These are phyloP conservation scores for Drosophila sp. DNA, from an alignment of 1,140 invertebrate genomes.

Conservation along the genomic window DNA sequence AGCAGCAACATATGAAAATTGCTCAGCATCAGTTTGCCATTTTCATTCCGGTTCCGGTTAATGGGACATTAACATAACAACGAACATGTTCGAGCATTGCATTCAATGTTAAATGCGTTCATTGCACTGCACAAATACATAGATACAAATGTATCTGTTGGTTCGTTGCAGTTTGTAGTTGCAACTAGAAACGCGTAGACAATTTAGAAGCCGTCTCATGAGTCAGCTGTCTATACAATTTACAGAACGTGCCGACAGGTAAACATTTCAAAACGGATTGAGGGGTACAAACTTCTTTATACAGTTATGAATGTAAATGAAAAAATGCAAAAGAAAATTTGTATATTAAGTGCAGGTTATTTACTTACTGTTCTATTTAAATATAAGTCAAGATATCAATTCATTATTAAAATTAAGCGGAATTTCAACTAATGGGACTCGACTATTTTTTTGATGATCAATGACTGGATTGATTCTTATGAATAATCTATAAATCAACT, in stretches of 20 bases:
- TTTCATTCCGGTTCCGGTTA: conserved; percentile 63
- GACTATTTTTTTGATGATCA: no score
- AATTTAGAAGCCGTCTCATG: conserved; percentile 22
- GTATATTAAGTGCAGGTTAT: no score
- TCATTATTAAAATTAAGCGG: no score
- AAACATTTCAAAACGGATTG: conserved; percentile 9
- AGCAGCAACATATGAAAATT: conserved; percentile 15
- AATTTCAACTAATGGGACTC: no score
- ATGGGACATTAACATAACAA: conserved; percentile 68
- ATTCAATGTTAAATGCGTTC: conserved; percentile 70
- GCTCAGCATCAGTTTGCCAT: conserved; percentile 35
- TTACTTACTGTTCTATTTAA: no score
- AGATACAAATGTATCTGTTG: conserved; percentile 57
- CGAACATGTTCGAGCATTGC: conserved; percentile 54
- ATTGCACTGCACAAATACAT: conserved; percentile 55
- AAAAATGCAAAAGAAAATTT: neutral
- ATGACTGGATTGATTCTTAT: no score
- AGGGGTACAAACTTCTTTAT: neutral
- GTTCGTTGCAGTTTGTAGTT: conserved; percentile 30
- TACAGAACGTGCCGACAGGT: conserved; percentile 18
- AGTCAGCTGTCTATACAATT: conserved; percentile 38
- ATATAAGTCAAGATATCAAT: no score
- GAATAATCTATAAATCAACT: no score
- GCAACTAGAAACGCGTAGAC: conserved; percentile 60
- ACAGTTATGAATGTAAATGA: neutral